These are phyloP conservation scores for Dermochelys coriacea DNA, from an alignment of 2,797 vertebrate species.

Conservation along the genomic window DNA sequence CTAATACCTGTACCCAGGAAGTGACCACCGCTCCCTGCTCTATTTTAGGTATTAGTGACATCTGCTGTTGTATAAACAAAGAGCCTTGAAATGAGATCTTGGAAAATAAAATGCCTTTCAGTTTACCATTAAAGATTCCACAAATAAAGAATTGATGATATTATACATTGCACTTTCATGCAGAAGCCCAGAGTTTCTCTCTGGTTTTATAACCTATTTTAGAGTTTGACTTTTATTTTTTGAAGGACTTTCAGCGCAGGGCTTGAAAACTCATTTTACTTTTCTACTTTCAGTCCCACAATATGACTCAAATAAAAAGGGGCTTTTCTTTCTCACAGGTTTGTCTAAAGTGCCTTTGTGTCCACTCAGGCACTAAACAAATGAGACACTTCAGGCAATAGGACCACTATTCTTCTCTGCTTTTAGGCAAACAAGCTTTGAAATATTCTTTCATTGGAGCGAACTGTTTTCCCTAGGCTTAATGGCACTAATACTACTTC, in stretches of 20 bases:
- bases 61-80: neutral
- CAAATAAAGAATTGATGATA: neutral
- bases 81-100: neutral
- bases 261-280: neutral
- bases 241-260: neutral
- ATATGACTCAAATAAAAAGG: neutral
- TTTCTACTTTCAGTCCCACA: neutral
- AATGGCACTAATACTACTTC: neutral
- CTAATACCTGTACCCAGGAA: neutral
- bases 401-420: neutral
- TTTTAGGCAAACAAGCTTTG: neutral
- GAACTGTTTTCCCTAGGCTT: neutral
- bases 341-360: neutral
- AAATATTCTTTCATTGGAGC: neutral
- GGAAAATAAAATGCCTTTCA: slow-evolving; percentile 28
- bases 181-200: neutral
- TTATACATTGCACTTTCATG: neutral
- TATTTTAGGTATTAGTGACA: slow-evolving; percentile 26
- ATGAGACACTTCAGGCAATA: neutral
- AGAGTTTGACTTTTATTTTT: slow-evolving; percentile 24
- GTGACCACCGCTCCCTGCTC: neutral
- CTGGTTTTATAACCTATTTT: neutral
- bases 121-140: slow-evolving; percentile 25
- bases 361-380: neutral
- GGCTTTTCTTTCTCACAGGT: neutral